Evolutionary conservation across 1,140 invertebrate genomes (phyloP), one percentile per base, ranked within the genome.

Genomic region (Anastatus disparis): DNA sequence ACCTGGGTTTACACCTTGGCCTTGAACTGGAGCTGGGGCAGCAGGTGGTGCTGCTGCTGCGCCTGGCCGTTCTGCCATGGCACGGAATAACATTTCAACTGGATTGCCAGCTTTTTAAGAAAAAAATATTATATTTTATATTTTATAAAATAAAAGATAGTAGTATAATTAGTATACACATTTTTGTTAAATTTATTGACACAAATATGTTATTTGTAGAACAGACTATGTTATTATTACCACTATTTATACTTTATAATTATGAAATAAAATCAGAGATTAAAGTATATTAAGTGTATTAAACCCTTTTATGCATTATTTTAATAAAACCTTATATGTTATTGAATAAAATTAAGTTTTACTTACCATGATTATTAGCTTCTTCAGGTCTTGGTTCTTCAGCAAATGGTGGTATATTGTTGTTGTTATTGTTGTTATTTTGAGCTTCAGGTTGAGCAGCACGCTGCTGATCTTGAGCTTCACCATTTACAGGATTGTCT

Each of bases 381-480:
- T 76, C 75, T 22, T 78, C 77, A 48, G 71, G 66, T 64, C 77
- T 74, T 35, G 76, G 76, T 42, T 85, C 82, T 29, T 83, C 81
- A 7, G 77, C 79, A 35, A 85, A 82, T 35, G 84, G 84, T 46
- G 83, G 81, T 31, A 86, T 77, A 55, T 87, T 85, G 73, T 88
- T 87, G 70, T 87, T 86, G 67, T 86, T 77, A 55, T 87, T 85
- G 73, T 88, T 87, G 70, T 87, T 86, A 69, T 86, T 80, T 31
- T 79, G 76, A 20, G 75, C 78, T 31, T 81, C 76, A 29, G 80
- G 79, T 66, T 80, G 80, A 9, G 73, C 72, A 27, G 67, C 72
- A 63, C 78, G 75, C 29, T 80, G 78, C 20, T 75, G 75, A 72
- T 70, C 75, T 75, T 26, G 68, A 69, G 59, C 61, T 74, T 70